Evolutionary conservation across 2,888 invertebrate genomes (phyloP).

Genomic region (Cheilosia pagana): DNA sequence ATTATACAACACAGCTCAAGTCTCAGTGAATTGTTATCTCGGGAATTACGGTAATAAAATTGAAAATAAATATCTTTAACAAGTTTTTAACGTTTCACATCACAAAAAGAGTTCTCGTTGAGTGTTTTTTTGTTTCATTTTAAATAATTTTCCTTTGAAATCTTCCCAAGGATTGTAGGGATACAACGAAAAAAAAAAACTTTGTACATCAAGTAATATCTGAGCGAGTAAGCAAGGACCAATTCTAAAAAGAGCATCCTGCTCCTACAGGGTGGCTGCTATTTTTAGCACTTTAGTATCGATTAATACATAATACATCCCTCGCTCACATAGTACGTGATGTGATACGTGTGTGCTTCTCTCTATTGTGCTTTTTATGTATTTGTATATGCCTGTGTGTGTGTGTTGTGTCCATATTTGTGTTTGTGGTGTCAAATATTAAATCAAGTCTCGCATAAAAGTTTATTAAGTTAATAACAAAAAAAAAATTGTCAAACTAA

Average conservation of each 20-base stretch:
- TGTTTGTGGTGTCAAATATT: slow-evolving; percentile 64
- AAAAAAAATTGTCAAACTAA: slow-evolving; percentile 18
- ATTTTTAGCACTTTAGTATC: slow-evolving; percentile 70
- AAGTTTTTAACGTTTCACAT: background rate
- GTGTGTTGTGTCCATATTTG: slow-evolving; percentile 44
- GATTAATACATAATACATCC: slow-evolving; percentile 72
- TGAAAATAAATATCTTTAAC: background rate
- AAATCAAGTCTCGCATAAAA: slow-evolving; percentile 38
- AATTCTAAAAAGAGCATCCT: slow-evolving; percentile 67
- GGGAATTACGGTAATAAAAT: slow-evolving; percentile 59
- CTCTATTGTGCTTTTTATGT: slow-evolving; percentile 8
- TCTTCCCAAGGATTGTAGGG: slow-evolving; percentile 3
- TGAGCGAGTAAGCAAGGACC: slow-evolving; percentile 20
- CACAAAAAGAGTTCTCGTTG: background rate
- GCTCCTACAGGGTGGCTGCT: slow-evolving; percentile 71
- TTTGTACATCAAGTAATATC: slow-evolving; percentile 40
- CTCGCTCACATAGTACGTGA: slow-evolving; percentile 49
- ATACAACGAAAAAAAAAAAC: slow-evolving; percentile 29
- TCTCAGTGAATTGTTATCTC: slow-evolving; percentile 33
- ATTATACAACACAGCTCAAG: slow-evolving; percentile 49
- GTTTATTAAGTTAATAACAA: slow-evolving; percentile 31
- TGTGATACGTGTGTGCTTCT: slow-evolving; percentile 10
- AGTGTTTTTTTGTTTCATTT: background rate
- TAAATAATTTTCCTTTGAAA: background rate
- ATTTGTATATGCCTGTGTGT: slow-evolving; percentile 15